Conservation (phyloP, 2,797 vertebrate species). For the Falco naumanni region DNA sequence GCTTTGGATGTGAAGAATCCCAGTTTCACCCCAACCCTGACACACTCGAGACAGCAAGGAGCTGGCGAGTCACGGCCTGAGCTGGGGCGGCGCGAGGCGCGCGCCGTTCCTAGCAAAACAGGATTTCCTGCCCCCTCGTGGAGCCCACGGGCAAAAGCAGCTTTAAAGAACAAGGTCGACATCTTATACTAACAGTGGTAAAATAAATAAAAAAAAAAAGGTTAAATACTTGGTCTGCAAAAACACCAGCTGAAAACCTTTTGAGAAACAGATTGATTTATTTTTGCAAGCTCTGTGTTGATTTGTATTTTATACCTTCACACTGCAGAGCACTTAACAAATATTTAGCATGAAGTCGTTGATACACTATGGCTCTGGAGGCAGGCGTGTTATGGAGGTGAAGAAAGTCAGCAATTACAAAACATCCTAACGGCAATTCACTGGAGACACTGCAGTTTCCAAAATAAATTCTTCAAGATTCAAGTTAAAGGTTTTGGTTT, state of each 20-base stretch:
- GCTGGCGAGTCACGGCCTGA: neutral
- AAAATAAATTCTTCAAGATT: neutral
- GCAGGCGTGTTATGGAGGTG: neutral
- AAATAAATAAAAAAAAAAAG: too few species aligned
- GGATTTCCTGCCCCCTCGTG: slow-evolving; percentile 29
- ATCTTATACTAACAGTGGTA: neutral
- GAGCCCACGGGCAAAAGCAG: neutral
- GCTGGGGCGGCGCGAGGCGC: neutral
- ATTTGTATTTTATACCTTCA: neutral
- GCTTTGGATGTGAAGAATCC: neutral
- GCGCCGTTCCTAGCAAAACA: neutral
- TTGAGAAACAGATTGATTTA: neutral
- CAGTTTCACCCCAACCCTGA: neutral
- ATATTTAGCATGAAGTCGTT: neutral
- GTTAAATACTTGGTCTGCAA: neutral
- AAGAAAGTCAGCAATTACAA: neutral
- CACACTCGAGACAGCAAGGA: neutral
- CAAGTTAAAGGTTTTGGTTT: neutral
- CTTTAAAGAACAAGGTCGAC: neutral
- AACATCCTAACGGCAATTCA: neutral
- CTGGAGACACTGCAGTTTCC: neutral
- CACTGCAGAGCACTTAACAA: neutral
- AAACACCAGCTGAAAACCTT: neutral
- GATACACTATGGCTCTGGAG: neutral
- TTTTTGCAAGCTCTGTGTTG: neutral